These are phyloP conservation scores for Temnothorax unifasciatus DNA, from an alignment of 2,888 invertebrate genomes.

Conservation along the genomic window DNA sequence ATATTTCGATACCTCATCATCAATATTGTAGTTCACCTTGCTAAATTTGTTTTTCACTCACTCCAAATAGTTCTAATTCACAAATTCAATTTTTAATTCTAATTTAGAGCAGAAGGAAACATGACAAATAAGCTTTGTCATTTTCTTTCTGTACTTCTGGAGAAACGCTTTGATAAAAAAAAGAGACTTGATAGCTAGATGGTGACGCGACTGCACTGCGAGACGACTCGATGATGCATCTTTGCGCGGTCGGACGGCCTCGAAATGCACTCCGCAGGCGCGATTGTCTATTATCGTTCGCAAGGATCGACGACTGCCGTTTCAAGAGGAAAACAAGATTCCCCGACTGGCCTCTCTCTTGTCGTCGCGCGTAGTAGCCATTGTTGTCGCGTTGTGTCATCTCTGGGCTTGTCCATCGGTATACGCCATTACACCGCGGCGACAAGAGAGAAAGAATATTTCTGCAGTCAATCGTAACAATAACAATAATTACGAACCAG, in stretches of 20 bases:
- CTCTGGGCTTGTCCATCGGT: slow-evolving; percentile 75
- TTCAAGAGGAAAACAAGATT: slow-evolving; percentile 33
- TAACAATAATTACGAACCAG: slow-evolving; percentile 65
- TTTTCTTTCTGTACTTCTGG: slow-evolving; percentile 30
- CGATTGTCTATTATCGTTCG: slow-evolving; percentile 32
- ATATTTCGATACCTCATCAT: neutral
- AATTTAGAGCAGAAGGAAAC: neutral
- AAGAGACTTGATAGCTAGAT: neutral
- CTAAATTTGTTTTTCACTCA: neutral
- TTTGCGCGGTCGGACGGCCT: slow-evolving; percentile 43
- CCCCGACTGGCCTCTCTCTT: slow-evolving; percentile 27
- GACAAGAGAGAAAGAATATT: slow-evolving; percentile 37
- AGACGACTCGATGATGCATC: slow-evolving; percentile 29
- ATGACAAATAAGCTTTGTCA: neutral
- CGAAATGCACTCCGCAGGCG: slow-evolving; percentile 31
- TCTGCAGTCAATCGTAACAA: slow-evolving; percentile 56
- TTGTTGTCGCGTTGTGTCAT: slow-evolving; percentile 76
- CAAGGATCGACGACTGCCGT: slow-evolving; percentile 35
- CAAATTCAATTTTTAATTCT: neutral
- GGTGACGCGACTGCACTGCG: slow-evolving; percentile 3
- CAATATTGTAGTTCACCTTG: neutral
- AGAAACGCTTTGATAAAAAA: slow-evolving; percentile 46
- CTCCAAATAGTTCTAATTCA: neutral
- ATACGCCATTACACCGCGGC: slow-evolving; percentile 68
- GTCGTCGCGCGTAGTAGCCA: slow-evolving; percentile 66